Base-by-base conservation (phyloP, 2,113 vertebrate species). In the Poeciliopsis retropinna region DNA sequence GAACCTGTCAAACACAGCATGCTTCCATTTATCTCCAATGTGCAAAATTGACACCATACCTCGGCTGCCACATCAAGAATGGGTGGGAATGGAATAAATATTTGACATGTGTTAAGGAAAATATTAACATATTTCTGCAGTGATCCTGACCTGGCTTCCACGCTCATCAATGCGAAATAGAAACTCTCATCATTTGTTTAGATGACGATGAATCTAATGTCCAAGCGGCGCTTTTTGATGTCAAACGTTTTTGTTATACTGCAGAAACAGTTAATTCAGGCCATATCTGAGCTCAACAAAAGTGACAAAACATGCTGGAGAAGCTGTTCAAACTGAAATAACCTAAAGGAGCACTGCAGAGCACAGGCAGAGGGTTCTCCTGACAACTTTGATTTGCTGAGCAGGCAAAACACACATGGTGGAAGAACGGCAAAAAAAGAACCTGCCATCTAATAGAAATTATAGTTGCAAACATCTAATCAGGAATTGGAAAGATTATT, bases 51-150 rank as follows among this genome's bases (percentile, higher is more conserved):
- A 88, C 84, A 83, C 79, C 62, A 79, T 75, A 73, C 77, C 76
- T 90, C 34, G 69, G 51, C 84, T 89, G 85, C 82, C 89, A 78
- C 76, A 87, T 90, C 84, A 90, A 81, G 90, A 88, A 78, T 78
- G 81, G 89, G 87, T 86, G 86, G 83, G 74, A 84, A 82, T 83
- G 57, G 74, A 90, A 85, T 80, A 71, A 89, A 91, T 89, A 89
- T 91, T 92, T 89, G 85, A 91, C 89, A 83, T 85, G 74, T 74
- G 79, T 85, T 85, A 85, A 90, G 88, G 84, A 92, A 93, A 95
- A 93, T 92, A 93, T 92, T 90, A 91, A 92, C 92, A 94, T 94
- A 90, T 87, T 94, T 93, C 75, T 85, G 78, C 29, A 54, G 88
- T 93, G 91, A 94, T 88, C 86, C 30, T 71, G 71, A 61, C 10